These are phyloP conservation scores for Donacobius atricapilla DNA, from an alignment of 2,113 vertebrate genomes.

Conservation along the genomic window DNA sequence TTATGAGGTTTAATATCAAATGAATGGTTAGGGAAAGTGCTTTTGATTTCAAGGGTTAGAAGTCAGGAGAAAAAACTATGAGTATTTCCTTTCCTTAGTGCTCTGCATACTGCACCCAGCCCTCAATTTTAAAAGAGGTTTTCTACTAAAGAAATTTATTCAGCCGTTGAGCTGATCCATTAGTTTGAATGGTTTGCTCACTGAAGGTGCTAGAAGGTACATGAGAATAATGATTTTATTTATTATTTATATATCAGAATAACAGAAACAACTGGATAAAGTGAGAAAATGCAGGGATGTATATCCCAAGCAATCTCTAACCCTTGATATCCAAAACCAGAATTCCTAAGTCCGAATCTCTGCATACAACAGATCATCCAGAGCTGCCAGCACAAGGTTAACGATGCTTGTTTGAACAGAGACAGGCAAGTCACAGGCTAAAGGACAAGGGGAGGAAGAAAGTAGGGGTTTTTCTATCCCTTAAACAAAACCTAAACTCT, in stretches of 20 bases:
- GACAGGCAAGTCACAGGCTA: neutral
- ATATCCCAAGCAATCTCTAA: neutral
- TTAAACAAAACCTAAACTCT: neutral
- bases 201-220: neutral
- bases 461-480: neutral
- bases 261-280: neutral
- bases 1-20: constrained; percentile 60
- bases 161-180: neutral
- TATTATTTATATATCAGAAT: neutral
- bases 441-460: neutral
- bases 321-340: neutral
- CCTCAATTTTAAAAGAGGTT: constrained; percentile 54
- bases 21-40: constrained; percentile 34
- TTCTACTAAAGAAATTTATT: constrained; percentile 28
- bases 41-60: constrained; percentile 75
- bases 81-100: constrained; percentile 57
- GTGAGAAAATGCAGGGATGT: neutral
- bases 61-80: constrained; percentile 62
- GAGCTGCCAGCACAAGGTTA: neutral
- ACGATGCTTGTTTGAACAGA: neutral
- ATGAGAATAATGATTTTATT: neutral
- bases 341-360: neutral
- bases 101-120: constrained; percentile 29
- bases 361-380: neutral
- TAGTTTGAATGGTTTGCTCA: neutral